Base-by-base conservation (phyloP, 2,888 invertebrate genomes). In the Andrena dorsata region DNA sequence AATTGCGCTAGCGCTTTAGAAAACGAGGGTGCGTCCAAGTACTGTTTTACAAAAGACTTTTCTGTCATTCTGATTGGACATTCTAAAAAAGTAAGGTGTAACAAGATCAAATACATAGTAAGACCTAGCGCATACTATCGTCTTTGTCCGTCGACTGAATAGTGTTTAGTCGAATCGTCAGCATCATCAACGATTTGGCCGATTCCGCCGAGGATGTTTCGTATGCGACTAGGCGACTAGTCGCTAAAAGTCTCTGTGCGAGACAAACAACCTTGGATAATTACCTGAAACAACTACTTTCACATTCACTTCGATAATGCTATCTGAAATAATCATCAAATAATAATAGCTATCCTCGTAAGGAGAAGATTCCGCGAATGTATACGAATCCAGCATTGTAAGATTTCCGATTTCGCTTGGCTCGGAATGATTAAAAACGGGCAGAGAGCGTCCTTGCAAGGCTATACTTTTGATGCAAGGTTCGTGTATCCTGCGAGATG, bases 341-440 rank as follows among this genome's bases (percentile, higher is more conserved):
- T 95, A 95, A 87, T 95, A 94, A 89, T 94, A 94, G 51, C 93
- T 93, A 82, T 95, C 94, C 74, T 94, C 94, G 81, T 90, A 94
- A 0, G 95, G 95, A 53, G 94, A 91, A 20, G 88, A 86, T 90
- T 94, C 94, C 3, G 85, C 88, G 76, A 94, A 94, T 1, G 90
- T 91, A 80, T 94, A 92, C 58, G 89, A 91, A 84, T 90, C 91
- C 30, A 89, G 87, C 26, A 89, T 90, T 10, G 92, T 91, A 13
- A 94, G 84, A 86, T 93, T 93, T 72, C 86, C 89, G 53, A 87
- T 85, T 65, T 88, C 76, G 61, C 77, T 83, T 13, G 84, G 76
- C 75, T 90, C 80, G 3, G 90, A 91, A 32, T 93, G 89, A 87
- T 93, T 92, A 66, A 90, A 92, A 79, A 91, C 88, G 16, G 95